Evolutionary conservation across 2,113 vertebrate species (phyloP).

Genomic region (Salvelinus alpinus): DNA sequence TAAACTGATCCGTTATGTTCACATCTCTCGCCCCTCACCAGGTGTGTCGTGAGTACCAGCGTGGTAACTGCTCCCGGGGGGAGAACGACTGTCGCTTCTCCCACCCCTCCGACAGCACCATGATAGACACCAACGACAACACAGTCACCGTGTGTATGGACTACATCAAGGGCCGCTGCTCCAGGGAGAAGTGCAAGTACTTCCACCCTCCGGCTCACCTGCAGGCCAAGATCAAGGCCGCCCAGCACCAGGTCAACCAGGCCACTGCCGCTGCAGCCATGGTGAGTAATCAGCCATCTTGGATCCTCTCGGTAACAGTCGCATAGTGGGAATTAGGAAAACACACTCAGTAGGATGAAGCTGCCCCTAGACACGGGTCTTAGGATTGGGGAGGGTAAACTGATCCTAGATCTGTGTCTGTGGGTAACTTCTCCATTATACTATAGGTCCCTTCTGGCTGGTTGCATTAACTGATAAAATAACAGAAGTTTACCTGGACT

Average conservation of each 20-base stretch:
- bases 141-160: slow-evolving; percentile 99
- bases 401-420: not conserved
- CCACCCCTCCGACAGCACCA: slow-evolving; percentile 94
- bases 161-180: slow-evolving; percentile 98
- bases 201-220: slow-evolving; percentile 96
- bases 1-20: too few species aligned
- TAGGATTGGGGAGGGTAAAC: not conserved
- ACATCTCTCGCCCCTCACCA: slow-evolving; percentile 39
- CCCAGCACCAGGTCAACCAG: slow-evolving; percentile 99
- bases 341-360: not conserved
- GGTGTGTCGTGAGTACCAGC: slow-evolving; percentile 98
- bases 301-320: not conserved
- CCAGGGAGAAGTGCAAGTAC: slow-evolving; percentile 99
- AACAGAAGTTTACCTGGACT: not conserved
- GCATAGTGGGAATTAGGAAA: not conserved
- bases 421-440: not conserved
- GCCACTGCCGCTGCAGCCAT: slow-evolving; percentile 95
- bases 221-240: slow-evolving; percentile 99
- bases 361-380: not conserved
- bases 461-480: not conserved
- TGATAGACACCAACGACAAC: slow-evolving; percentile 99
- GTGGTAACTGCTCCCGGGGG: slow-evolving; percentile 94
- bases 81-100: slow-evolving; percentile 96
- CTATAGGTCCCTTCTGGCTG: not conserved
- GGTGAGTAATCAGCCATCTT: slow-evolving; percentile 79